Evolutionary conservation across 2,797 vertebrate genomes (phyloP).

Genomic region (Oreochromis grahami): DNA sequence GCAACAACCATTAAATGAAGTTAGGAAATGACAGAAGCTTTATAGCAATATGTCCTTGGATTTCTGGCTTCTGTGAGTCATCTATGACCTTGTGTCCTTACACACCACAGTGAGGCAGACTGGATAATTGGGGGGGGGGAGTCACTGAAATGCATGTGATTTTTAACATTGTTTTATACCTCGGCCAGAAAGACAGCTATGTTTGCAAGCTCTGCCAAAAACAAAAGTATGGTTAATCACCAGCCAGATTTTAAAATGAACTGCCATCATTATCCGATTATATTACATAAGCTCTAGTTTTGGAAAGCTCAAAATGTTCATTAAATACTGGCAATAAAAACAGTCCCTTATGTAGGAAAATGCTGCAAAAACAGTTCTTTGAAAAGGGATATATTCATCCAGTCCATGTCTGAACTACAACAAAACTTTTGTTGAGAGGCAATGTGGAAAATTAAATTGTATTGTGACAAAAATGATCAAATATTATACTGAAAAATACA

Average conservation of each 20-base stretch:
- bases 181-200: not conserved
- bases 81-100: not conserved
- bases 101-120: not conserved
- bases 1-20: not conserved
- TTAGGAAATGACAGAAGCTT: not conserved
- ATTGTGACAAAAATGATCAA: not conserved
- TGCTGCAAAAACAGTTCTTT: not conserved
- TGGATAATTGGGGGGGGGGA: fast-evolving
- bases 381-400: not conserved
- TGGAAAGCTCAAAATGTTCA: not conserved
- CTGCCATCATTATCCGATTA: not conserved
- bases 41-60: not conserved
- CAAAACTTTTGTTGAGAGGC: not conserved
- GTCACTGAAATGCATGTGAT: not conserved
- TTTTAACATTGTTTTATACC: fast-evolving
- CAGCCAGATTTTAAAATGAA: not conserved
- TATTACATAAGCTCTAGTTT: not conserved
- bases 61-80: not conserved
- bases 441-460: not conserved
- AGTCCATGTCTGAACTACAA: not conserved
- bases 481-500: not conserved
- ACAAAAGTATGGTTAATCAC: not conserved
- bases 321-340: not conserved
- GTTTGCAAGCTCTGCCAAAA: not conserved
- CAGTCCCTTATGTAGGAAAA: not conserved